phyloP scores from a whole-genome alignment of 2,888 invertebrate genomes.

The Noctua janthe region DNA sequence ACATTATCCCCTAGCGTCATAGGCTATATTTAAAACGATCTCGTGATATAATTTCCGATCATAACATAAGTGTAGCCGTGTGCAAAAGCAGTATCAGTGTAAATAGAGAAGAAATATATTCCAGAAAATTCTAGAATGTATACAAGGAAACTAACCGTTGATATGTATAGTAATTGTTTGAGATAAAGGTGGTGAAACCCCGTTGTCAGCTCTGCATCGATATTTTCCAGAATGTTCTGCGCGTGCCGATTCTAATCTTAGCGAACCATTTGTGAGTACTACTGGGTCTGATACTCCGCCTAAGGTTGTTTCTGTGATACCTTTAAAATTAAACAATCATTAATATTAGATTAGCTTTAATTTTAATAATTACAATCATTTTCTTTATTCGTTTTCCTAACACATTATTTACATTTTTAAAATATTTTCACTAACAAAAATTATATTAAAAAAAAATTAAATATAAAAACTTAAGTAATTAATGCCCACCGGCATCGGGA shows the following conservation, averaged over 20 bases:
- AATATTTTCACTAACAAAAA: too few species aligned
- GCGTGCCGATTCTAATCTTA: slow-evolving; percentile 93
- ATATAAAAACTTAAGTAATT: too few species aligned
- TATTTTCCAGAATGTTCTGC: slow-evolving; percentile 96
- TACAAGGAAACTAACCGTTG: slow-evolving; percentile 92
- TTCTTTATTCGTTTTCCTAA: too few species aligned
- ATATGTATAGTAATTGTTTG: slow-evolving; percentile 95
- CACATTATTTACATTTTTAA: too few species aligned
- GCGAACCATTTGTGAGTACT: slow-evolving; percentile 92
- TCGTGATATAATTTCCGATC: background rate
- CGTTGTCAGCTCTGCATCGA: slow-evolving; percentile 96
- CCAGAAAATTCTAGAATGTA: background rate
- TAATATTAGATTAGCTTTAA: background rate
- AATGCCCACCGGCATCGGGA: too few species aligned
- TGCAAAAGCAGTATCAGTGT: background rate
- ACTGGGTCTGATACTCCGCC: slow-evolving; percentile 88
- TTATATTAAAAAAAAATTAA: too few species aligned
- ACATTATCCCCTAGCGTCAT: background rate
- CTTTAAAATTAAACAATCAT: slow-evolving; percentile 68
- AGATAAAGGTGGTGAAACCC: slow-evolving; percentile 94
- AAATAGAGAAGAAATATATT: background rate
- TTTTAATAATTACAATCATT: background rate
- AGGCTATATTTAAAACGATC: background rate
- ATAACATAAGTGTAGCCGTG: background rate
- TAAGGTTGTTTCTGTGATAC: slow-evolving; percentile 84